Percentiles rank a stretch among this genome's conserved stretches.
Conservation (phyloP, 2,113 vertebrate genomes). For the Hippocampus mohnikei region DNA sequence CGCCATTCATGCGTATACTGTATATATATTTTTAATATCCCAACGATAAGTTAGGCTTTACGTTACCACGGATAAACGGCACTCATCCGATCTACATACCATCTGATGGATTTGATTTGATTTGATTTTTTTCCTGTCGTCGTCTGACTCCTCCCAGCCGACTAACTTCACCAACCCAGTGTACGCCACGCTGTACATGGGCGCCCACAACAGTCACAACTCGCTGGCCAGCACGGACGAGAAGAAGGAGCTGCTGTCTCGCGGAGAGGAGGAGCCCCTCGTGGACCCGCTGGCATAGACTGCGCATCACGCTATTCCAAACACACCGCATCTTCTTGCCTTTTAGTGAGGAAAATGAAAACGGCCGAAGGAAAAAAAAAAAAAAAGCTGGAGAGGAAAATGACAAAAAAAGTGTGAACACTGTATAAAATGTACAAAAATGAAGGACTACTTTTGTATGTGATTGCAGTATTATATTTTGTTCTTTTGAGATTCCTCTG, state of each 20-base stretch:
- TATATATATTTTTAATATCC: too few relatives aligned
- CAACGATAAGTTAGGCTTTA: too few relatives aligned
- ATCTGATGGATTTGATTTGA: too few relatives aligned
- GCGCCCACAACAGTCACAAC: conserved; percentile 89
- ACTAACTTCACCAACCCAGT: conserved; percentile 98
- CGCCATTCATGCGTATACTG: too few relatives aligned
- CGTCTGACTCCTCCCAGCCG: conserved; percentile 70
- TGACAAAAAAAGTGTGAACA: conserved; percentile 68
- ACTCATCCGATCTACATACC: too few relatives aligned
- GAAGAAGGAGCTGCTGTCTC: conserved; percentile 90
- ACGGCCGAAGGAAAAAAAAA: conserved; percentile 29
- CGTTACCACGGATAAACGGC: too few relatives aligned
- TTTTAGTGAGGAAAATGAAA: conserved; percentile 46
- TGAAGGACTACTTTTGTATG: conserved; percentile 99
- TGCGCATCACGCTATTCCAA: conserved; percentile 42
- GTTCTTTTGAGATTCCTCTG: conserved; percentile 74
- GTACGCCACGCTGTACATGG: conserved; percentile 97
- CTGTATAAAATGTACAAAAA: conserved; percentile 98
- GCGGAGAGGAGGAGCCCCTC: conserved; percentile 86
- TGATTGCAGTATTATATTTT: conserved; percentile 96
- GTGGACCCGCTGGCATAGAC: conserved; percentile 86
- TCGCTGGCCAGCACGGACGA: conserved; percentile 96
- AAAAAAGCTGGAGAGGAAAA: conserved; percentile 54
- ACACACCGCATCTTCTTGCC: conserved; percentile 59
- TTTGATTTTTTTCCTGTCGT: neutral